Evolutionary conservation across 1,140 invertebrate species (phyloP).

Genomic region (Cylas formicarius): DNA sequence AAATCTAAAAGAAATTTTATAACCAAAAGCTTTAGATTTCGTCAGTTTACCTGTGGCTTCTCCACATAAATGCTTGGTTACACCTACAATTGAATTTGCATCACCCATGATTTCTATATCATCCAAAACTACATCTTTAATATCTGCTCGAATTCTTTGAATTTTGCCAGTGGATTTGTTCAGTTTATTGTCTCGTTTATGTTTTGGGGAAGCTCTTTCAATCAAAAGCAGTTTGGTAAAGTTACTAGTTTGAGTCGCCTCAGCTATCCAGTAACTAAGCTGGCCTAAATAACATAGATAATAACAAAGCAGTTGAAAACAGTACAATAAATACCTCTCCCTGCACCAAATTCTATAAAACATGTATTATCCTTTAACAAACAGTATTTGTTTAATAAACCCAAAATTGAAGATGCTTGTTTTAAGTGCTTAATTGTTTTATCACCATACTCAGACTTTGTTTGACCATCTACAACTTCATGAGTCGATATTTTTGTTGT

Average conservation of each 20-base stretch:
- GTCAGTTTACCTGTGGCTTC: slow-evolving; percentile 60
- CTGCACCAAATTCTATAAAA: slow-evolving; percentile 80
- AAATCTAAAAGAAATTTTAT: slow-evolving; percentile 50
- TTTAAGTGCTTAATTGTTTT: slow-evolving; percentile 60
- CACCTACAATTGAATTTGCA: slow-evolving; percentile 52
- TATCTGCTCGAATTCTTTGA: slow-evolving; percentile 61
- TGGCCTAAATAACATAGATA: slow-evolving; percentile 48
- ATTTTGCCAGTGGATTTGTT: slow-evolving; percentile 47
- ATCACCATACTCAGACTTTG: slow-evolving; percentile 56
- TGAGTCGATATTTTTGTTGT: slow-evolving; percentile 44
- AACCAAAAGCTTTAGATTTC: slow-evolving; percentile 2
- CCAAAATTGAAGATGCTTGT: slow-evolving; percentile 63
- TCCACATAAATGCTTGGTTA: slow-evolving; percentile 84
- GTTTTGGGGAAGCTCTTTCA: slow-evolving; percentile 68
- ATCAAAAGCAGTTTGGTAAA: slow-evolving; percentile 59
- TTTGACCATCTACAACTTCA: slow-evolving; percentile 49
- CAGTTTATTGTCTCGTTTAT: slow-evolving; percentile 71
- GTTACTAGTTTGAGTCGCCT: slow-evolving; percentile 46
- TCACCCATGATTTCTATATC: slow-evolving; percentile 47
- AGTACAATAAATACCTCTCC: slow-evolving; percentile 57
- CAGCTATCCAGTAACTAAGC: slow-evolving; percentile 65
- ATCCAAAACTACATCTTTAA: slow-evolving; percentile 62
- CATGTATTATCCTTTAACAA: slow-evolving; percentile 54
- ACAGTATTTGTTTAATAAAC: slow-evolving; percentile 50
- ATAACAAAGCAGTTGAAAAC: slow-evolving; percentile 1